Evolutionary conservation across 2,888 invertebrate species (phyloP).

Genomic region (Zaprionus lineosus): DNA sequence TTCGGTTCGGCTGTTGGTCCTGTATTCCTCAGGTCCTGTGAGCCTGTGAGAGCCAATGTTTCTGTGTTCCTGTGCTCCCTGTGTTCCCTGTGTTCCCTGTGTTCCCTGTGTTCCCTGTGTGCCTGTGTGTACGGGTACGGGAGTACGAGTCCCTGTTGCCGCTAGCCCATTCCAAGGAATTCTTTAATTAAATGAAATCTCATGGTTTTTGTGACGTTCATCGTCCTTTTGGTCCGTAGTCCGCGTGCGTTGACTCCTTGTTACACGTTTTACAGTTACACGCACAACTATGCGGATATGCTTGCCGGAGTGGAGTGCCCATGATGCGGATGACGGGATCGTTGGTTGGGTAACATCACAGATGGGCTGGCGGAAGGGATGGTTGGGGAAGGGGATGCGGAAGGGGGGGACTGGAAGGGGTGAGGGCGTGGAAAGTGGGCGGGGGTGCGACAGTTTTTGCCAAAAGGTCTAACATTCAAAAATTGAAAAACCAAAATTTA

Average conservation of each 20-base stretch:
- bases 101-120: not conserved
- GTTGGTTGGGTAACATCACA: no score
- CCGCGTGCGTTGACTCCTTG: slow-evolving; percentile 67
- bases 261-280: slow-evolving; percentile 73
- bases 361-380: no score
- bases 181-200: slow-evolving; percentile 76
- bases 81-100: not conserved
- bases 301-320: not conserved
- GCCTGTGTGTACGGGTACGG: no score
- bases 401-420: not conserved
- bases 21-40: no score
- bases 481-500: slow-evolving; percentile 77
- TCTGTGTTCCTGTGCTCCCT: not conserved
- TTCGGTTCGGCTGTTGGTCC: slow-evolving; percentile 4
- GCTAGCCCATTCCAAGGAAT: slow-evolving; percentile 28
- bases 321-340: no score
- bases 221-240: slow-evolving; percentile 34
- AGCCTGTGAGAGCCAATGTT: no score
- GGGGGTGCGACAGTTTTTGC: slow-evolving; percentile 21
- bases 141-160: not conserved
- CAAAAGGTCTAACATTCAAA: slow-evolving; percentile 63
- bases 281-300: slow-evolving; percentile 64
- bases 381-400: no score
- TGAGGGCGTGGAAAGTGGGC: not conserved
- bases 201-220: slow-evolving; percentile 70